These are phyloP conservation scores for Grus americana DNA, from an alignment of 2,113 vertebrate genomes.

Conservation along the genomic window DNA sequence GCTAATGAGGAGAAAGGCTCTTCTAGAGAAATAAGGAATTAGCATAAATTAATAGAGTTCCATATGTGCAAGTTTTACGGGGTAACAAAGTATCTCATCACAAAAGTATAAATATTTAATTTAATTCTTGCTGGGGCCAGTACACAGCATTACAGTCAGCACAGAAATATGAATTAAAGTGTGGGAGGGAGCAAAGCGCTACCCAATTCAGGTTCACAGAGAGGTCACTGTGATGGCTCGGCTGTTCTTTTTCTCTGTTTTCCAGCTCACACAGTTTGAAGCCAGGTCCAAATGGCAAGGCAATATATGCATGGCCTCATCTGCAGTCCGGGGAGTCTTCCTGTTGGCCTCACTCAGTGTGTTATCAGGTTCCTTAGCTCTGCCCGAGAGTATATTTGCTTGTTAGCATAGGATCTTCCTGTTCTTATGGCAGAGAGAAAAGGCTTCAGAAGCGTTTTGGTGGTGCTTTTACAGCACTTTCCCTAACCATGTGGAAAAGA, in stretches of 20 bases:
- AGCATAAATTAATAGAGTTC: constrained; percentile 70
- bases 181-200: not conserved
- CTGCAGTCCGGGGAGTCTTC: not conserved
- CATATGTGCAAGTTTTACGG: constrained; percentile 53
- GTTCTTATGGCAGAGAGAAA: not conserved
- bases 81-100: constrained; percentile 69
- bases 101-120: constrained; percentile 72
- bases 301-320: not conserved
- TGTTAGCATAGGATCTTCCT: not conserved
- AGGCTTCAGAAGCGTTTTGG: not conserved
- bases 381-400: not conserved
- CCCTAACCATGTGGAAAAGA: not conserved
- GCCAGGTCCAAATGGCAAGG: not conserved
- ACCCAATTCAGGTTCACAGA: not conserved
- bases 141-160: constrained; percentile 31
- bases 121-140: constrained; percentile 47
- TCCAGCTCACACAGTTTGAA: not conserved
- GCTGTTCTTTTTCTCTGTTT: not conserved
- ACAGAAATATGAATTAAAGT: constrained; percentile 42
- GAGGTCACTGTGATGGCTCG: not conserved
- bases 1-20: constrained; percentile 58
- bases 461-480: not conserved
- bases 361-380: not conserved
- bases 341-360: not conserved
- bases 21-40: constrained; percentile 59